Percentiles rank a stretch among this genome's conserved stretches.
Conservation (phyloP, 64 coral and sea anemone genomes). For the Cladopsammia gracilis region DNA sequence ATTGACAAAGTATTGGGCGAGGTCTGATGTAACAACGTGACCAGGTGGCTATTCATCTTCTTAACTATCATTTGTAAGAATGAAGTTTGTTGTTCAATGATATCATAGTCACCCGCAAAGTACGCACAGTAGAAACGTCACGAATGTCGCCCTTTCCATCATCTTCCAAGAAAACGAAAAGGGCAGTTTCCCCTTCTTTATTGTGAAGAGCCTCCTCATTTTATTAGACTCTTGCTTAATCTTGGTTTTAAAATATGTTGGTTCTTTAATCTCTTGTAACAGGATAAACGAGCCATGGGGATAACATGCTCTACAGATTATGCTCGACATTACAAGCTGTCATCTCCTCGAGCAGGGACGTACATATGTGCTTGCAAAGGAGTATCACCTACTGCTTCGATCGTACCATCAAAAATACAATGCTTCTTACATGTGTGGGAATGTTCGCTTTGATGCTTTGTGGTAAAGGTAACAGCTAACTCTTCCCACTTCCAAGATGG, state of each 20-base stretch:
- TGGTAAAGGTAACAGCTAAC: not conserved
- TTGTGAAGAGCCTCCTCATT: too few relatives aligned
- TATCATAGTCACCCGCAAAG: too few relatives aligned
- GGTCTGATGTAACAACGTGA: too few relatives aligned
- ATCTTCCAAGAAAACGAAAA: too few relatives aligned
- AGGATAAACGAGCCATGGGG: conserved; percentile 2
- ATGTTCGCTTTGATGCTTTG: not conserved
- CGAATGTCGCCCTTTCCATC: too few relatives aligned
- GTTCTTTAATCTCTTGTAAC: not conserved
- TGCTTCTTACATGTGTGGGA: conserved; percentile 23
- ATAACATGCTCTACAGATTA: conserved; percentile 14
- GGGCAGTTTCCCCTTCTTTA: too few relatives aligned
- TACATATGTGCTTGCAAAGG: not conserved
- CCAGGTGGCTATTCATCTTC: too few relatives aligned
- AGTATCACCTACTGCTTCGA: not conserved
- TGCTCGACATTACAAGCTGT: not conserved
- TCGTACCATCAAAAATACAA: too few relatives aligned
- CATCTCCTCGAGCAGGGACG: fast-evolving
- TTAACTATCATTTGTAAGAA: too few relatives aligned
- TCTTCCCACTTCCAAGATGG: not conserved
- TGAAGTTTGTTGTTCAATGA: too few relatives aligned
- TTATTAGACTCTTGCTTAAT: not conserved
- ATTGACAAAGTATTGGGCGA: too few relatives aligned
- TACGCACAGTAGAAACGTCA: too few relatives aligned
- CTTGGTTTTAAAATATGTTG: not conserved